These are phyloP conservation scores for Hemiscyllium ocellatum DNA, from an alignment of 2,113 vertebrate species.

Conservation along the genomic window DNA sequence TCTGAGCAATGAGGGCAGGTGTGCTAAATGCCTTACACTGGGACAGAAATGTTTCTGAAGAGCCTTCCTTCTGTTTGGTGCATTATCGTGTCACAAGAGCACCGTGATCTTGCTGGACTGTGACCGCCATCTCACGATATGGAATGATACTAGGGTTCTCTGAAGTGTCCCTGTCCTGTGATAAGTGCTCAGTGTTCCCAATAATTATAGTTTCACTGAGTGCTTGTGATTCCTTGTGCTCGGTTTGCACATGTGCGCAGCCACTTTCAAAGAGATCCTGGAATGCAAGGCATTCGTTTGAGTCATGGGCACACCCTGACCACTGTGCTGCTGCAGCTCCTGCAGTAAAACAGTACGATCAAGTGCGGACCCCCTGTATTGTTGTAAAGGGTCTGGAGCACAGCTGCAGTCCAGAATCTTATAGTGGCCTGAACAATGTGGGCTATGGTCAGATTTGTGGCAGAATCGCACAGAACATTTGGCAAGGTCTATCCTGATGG, in stretches of 20 bases:
- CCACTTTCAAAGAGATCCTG: background rate
- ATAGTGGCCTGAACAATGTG: too few relatives aligned
- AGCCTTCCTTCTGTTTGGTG: background rate
- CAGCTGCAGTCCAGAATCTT: background rate
- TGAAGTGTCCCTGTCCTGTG: background rate
- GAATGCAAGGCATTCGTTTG: background rate
- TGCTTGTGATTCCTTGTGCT: background rate
- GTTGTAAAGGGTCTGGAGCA: background rate
- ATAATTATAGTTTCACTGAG: background rate
- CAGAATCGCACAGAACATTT: too few relatives aligned
- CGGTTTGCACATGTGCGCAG: background rate
- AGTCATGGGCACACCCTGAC: background rate
- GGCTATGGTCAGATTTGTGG: too few relatives aligned
- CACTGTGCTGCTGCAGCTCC: background rate
- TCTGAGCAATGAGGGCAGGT: too few relatives aligned
- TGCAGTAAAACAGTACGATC: background rate
- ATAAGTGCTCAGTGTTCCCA: background rate
- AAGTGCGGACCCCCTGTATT: background rate
- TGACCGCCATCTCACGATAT: background rate
- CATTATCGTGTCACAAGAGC: background rate
- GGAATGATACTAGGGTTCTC: background rate
- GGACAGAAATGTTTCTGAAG: background rate
- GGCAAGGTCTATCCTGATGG: too few relatives aligned
- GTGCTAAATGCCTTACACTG: too few relatives aligned
- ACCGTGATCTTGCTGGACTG: background rate